A percentile compares a stretch with the other conserved stretches of the same genome.
phyloP scores from a whole-genome alignment of 1,140 invertebrate genomes.

The Drosophila persimilis region DNA sequence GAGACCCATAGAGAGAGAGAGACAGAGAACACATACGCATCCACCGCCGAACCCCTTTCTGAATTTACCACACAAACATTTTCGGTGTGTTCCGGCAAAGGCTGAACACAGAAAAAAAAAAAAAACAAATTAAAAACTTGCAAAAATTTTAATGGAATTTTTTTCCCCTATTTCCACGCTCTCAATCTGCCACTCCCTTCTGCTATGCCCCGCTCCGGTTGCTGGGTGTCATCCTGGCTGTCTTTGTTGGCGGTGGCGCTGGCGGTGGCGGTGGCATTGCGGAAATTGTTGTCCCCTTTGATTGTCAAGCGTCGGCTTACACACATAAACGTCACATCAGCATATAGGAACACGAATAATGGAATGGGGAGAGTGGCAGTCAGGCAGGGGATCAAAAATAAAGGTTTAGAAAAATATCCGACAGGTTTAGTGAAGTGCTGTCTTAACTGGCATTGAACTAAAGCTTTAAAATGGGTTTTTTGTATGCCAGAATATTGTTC shows the following conservation, averaged over 20 bases:
- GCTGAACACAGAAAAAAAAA: conserved; percentile 15
- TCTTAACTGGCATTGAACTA: conserved; percentile 6
- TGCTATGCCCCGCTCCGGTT: conserved; percentile 1
- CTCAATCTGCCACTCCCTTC: conserved; percentile 6
- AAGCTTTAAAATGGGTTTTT: conserved; percentile 22
- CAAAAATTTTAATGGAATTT: conserved; percentile 79
- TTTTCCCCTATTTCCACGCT: conserved; percentile 46
- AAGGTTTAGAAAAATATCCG: conserved; percentile 21
- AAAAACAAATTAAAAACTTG: conserved; percentile 75
- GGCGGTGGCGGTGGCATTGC: conserved; percentile 56
- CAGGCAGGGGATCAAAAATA: conserved; percentile 15
- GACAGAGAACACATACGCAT: conserved; percentile 44
- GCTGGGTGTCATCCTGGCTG: conserved; percentile 45
- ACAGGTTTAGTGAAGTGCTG: conserved; percentile 39
- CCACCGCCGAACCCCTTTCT: conserved; percentile 40
- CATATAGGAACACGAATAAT: conserved; percentile 8
- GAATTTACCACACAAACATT: conserved; percentile 74
- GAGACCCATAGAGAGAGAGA: background rate
- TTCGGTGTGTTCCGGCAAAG: conserved; percentile 35
- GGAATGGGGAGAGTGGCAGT: no score
- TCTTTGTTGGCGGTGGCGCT: conserved; percentile 52
- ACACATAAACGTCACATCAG: conserved; percentile 70
- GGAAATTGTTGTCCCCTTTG: conserved; percentile 75
- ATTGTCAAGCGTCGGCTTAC: conserved; percentile 76
- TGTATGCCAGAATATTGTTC: background rate